Conservation (phyloP, 1,140 invertebrate species). For the Ylistrum balloti region DNA sequence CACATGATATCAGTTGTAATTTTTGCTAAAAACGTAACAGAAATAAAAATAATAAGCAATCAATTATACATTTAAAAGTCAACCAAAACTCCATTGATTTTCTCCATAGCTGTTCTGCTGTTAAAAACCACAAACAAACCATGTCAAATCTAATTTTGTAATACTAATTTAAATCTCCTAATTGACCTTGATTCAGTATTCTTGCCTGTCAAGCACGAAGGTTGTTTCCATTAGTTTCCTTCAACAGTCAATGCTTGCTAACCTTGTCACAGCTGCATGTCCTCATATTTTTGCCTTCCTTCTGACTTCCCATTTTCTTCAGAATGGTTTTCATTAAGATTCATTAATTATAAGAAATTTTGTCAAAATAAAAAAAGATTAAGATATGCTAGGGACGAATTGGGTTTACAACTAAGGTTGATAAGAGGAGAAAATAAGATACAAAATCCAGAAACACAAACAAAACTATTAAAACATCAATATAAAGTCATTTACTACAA, state of each 20-base stretch:
- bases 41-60: not conserved
- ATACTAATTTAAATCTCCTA: not conserved
- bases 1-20: not conserved
- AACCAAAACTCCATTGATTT: not conserved
- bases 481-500: not conserved
- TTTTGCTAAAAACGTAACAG: not conserved
- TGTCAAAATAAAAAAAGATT: not conserved
- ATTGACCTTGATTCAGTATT: not conserved
- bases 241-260: not conserved
- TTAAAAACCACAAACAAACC: conserved; percentile 2
- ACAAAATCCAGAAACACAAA: not conserved
- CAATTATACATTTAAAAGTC: not conserved
- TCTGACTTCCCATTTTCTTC: not conserved
- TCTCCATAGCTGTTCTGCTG: not conserved
- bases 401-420: not conserved
- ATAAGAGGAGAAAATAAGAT: not conserved
- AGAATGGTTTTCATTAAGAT: not conserved
- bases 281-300: not conserved
- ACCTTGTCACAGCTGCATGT: not conserved
- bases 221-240: not conserved
- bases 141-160: conserved; percentile 11
- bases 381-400: not conserved
- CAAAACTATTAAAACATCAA: not conserved
- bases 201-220: not conserved
- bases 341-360: not conserved